phyloP scores from a whole-genome alignment of 2,113 vertebrate species.

The Eulacestoma nigropectus region DNA sequence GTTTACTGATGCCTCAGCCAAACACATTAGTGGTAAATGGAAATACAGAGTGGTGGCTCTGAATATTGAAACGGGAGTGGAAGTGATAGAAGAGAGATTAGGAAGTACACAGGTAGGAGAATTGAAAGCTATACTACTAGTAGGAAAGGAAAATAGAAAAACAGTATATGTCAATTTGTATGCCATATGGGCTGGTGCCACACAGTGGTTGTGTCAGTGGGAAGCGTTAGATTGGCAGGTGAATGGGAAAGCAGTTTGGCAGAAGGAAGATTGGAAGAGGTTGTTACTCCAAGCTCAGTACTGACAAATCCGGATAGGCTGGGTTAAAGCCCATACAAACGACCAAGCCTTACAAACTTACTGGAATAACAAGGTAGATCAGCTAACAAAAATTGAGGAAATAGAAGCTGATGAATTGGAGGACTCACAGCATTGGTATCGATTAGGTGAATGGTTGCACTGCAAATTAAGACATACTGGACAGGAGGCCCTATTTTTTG shows the following conservation, averaged over 20 bases:
- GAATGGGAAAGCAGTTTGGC: neutral
- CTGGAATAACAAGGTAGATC: neutral
- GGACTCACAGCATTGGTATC: neutral
- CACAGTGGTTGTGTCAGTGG: neutral
- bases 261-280: neutral
- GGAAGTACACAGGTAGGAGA: neutral
- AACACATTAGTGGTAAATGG: neutral
- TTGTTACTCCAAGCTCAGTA: neutral
- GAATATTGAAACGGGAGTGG: neutral
- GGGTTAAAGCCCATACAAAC: neutral
- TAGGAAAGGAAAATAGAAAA: neutral
- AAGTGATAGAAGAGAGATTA: neutral
- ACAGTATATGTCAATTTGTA: neutral
- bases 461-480: neutral
- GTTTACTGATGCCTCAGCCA: neutral
- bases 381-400: neutral
- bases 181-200: neutral
- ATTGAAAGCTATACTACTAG: neutral
- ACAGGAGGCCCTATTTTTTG: neutral
- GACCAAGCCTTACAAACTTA: neutral
- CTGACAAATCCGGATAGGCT: neutral
- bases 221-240: neutral
- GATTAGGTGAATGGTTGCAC: neutral
- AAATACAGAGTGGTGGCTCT: neutral
- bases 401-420: neutral